Conservation (phyloP, 2,113 vertebrate species). For the Lates calcarifer region DNA sequence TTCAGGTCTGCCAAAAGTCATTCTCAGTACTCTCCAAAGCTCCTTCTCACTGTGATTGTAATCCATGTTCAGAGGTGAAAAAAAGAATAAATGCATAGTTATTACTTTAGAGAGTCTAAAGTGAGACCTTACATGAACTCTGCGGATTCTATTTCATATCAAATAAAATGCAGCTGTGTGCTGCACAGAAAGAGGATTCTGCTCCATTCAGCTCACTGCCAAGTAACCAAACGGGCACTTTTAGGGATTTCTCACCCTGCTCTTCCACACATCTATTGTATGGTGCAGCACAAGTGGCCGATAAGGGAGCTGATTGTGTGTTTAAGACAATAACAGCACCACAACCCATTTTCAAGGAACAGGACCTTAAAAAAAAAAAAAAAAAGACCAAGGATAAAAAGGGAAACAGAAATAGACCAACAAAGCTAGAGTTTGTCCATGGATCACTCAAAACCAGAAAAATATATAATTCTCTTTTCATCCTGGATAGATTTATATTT, state of each 20-base stretch:
- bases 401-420: constrained; percentile 1
- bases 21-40: constrained; percentile 20
- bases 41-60: constrained; percentile 36
- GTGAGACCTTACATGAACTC: constrained; percentile 47
- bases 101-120: constrained; percentile 53
- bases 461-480: background rate
- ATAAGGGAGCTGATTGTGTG: constrained; percentile 40
- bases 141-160: constrained; percentile 27
- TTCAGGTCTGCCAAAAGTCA: constrained; percentile 26
- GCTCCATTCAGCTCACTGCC: constrained; percentile 29
- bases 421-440: background rate
- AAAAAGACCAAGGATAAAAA: background rate
- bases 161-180: constrained; percentile 39
- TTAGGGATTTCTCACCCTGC: constrained; percentile 30
- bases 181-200: constrained; percentile 26
- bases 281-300: background rate
- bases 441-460: background rate
- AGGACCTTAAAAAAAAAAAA: too few species aligned
- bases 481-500: too few species aligned
- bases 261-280: constrained; percentile 44
- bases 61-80: constrained; percentile 58
- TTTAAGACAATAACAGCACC: constrained; percentile 32
- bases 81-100: constrained; percentile 63
- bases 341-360: background rate
- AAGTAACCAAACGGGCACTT: constrained; percentile 33